These are phyloP conservation scores for Watsonalla cultraria DNA, from an alignment of 2,888 invertebrate species.

Conservation along the genomic window DNA sequence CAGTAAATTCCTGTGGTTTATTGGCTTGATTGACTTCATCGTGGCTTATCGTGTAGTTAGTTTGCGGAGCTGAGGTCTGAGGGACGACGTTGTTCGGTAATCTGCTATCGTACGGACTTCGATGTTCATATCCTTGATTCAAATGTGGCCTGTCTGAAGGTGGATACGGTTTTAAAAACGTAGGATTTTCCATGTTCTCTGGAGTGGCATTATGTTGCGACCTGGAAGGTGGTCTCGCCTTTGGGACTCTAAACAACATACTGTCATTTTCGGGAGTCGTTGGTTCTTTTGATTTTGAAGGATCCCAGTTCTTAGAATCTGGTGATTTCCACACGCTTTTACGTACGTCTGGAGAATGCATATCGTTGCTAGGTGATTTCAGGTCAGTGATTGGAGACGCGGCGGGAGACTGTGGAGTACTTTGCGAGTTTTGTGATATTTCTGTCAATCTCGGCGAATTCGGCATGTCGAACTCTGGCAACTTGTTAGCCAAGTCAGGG, in stretches of 20 bases:
- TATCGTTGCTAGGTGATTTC: slow-evolving; percentile 60
- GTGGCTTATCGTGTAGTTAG: slow-evolving; percentile 66
- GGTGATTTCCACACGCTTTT: slow-evolving; percentile 72
- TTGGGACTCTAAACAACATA: slow-evolving; percentile 81
- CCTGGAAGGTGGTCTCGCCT: slow-evolving; percentile 81
- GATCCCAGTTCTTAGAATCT: slow-evolving; percentile 68
- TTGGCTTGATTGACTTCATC: slow-evolving; percentile 53
- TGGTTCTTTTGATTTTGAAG: slow-evolving; percentile 58
- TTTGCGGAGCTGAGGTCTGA: slow-evolving; percentile 48
- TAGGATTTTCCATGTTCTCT: slow-evolving; percentile 69
- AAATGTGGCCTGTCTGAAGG: slow-evolving; percentile 70
- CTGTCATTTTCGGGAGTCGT: slow-evolving; percentile 62
- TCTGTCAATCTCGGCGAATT: slow-evolving; percentile 66
- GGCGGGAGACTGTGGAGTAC: slow-evolving; percentile 60
- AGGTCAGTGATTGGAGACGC: slow-evolving; percentile 58
- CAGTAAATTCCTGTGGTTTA: slow-evolving; percentile 59
- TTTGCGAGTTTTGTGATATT: slow-evolving; percentile 64
- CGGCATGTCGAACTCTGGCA: slow-evolving; percentile 69
- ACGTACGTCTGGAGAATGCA: slow-evolving; percentile 46
- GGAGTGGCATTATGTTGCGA: slow-evolving; percentile 68
- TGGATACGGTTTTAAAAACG: slow-evolving; percentile 82
- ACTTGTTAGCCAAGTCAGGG: slow-evolving; percentile 50
- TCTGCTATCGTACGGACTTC: slow-evolving; percentile 64
- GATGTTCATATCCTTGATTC: slow-evolving; percentile 64
- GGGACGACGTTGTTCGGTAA: slow-evolving; percentile 34